A percentile compares a stretch with the other conserved stretches of the same genome.
These are phyloP conservation scores for Spodoptera litura DNA, from an alignment of 1,140 invertebrate species.

Conservation along the genomic window DNA sequence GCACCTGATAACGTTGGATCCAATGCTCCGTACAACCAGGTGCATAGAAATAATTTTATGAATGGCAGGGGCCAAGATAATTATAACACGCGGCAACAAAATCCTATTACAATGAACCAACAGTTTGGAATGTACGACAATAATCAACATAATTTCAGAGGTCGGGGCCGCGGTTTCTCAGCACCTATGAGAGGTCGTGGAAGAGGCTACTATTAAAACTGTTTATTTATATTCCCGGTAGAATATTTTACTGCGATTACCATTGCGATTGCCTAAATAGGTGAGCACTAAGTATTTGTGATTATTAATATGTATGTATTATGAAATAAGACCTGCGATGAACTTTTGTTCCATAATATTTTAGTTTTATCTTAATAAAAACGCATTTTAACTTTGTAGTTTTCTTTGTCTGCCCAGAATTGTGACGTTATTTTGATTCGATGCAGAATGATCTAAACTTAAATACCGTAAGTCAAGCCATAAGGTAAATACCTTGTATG, in stretches of 20 bases:
- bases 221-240: background rate
- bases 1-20: constrained; percentile 44
- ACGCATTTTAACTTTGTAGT: background rate
- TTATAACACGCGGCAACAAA: constrained; percentile 50
- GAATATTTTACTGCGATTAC: constrained; percentile 29
- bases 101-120: constrained; percentile 43
- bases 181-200: constrained; percentile 62
- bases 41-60: constrained; percentile 56
- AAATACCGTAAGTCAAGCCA: no score
- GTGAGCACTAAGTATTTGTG: background rate
- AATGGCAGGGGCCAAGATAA: constrained; percentile 56
- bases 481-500: no score
- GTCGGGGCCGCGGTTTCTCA: constrained; percentile 58
- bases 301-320: background rate
- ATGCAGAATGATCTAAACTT: no score
- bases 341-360: background rate
- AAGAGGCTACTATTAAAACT: constrained; percentile 60
- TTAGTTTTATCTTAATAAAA: constrained; percentile 9
- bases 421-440: no score
- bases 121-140: constrained; percentile 60
- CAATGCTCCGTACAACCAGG: constrained; percentile 50
- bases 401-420: background rate
- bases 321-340: constrained; percentile 1
- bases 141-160: constrained; percentile 63
- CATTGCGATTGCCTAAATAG: background rate